phyloP scores from a whole-genome alignment of 2,797 vertebrate species.

The Chlorospingus flavigularis region DNA sequence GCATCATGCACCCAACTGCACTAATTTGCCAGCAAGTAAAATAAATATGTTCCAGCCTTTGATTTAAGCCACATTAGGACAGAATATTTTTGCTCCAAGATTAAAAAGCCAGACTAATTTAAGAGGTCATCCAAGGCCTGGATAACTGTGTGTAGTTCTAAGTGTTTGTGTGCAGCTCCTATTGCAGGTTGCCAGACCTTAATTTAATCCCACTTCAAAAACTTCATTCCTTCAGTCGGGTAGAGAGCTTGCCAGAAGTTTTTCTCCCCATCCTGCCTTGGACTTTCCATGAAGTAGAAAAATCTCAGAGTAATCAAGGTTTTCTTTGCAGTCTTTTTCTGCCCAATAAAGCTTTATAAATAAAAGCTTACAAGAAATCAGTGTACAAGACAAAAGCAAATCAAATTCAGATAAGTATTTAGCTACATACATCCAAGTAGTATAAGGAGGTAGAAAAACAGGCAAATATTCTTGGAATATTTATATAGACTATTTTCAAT shows the following conservation, averaged over 20 bases:
- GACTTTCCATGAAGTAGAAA: background rate
- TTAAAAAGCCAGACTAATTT: slow-evolving; percentile 27
- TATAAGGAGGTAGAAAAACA: background rate
- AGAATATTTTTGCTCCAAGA: slow-evolving; percentile 6
- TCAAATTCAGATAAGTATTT: background rate
- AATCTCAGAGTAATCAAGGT: background rate
- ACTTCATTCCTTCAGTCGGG: background rate
- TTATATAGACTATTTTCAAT: background rate
- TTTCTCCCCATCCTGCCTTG: background rate
- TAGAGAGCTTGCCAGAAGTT: slow-evolving; percentile 5
- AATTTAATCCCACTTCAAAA: slow-evolving; percentile 29
- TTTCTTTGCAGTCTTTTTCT: background rate
- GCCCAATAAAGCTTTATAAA: background rate
- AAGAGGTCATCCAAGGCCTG: slow-evolving; percentile 31
- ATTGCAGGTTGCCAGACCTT: slow-evolving; percentile 16
- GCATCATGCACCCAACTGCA: background rate
- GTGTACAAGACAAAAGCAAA: background rate
- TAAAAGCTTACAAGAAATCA: background rate
- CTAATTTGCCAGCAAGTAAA: slow-evolving; percentile 6
- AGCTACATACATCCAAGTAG: background rate
- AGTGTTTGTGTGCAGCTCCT: background rate
- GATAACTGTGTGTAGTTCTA: background rate
- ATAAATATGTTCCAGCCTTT: slow-evolving; percentile 24
- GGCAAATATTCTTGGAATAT: background rate
- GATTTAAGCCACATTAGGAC: slow-evolving; percentile 46